phyloP scores from a whole-genome alignment of 2,113 vertebrate genomes.

The Seriola rivoliana region DNA sequence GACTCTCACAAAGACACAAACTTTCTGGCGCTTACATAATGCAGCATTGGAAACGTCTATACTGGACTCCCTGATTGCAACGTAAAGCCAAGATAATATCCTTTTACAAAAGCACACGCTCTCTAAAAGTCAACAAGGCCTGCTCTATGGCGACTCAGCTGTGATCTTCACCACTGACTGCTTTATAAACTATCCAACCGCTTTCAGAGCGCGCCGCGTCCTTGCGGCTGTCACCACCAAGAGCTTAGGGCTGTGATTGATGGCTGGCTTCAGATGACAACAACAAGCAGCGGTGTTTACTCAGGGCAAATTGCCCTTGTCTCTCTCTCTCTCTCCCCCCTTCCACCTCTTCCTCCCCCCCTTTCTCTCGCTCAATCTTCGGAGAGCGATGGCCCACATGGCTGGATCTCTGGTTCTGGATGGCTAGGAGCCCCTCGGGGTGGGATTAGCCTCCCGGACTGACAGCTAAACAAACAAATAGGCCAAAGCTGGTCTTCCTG shows the following conservation, averaged over 20 bases:
- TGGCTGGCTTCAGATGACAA: conserved; percentile 74
- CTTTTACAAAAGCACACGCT: conserved; percentile 21
- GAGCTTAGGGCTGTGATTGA: conserved; percentile 74
- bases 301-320: conserved; percentile 81
- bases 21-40: conserved; percentile 8
- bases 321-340: conserved; percentile 52
- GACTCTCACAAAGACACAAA: conserved; percentile 1
- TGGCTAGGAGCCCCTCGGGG: conserved; percentile 64
- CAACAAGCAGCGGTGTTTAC: conserved; percentile 78
- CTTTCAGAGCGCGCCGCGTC: conserved; percentile 49
- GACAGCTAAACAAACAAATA: conserved; percentile 80
- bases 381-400: conserved; percentile 64
- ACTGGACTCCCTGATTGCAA: too few relatives aligned
- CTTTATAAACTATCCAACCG: conserved; percentile 48
- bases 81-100: background rate
- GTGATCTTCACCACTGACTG: conserved; percentile 35
- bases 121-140: conserved; percentile 16
- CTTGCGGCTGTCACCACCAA: conserved; percentile 72
- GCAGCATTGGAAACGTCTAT: background rate
- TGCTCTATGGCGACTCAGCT: background rate
- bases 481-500: conserved; percentile 51
- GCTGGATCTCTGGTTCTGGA: conserved; percentile 71
- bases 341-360: conserved; percentile 32
- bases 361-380: conserved; percentile 45
- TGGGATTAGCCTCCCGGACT: conserved; percentile 72